These are phyloP conservation scores for Anarrhichthys ocellatus DNA, from an alignment of 2,113 vertebrate species.

Conservation along the genomic window DNA sequence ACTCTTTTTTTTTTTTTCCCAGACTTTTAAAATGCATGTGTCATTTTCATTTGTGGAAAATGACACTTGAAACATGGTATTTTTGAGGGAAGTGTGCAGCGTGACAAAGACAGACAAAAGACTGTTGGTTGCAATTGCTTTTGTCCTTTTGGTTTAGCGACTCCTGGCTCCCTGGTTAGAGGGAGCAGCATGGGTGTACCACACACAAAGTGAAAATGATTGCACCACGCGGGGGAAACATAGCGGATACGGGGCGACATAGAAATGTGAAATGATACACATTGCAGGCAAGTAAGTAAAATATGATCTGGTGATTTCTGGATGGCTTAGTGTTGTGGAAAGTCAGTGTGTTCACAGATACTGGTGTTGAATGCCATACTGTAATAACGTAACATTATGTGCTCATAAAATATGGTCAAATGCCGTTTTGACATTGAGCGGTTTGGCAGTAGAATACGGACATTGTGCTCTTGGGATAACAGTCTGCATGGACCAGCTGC, in stretches of 20 bases:
- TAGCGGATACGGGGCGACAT: slow-evolving; percentile 17
- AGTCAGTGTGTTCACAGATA: slow-evolving; percentile 15
- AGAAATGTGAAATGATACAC: slow-evolving; percentile 53
- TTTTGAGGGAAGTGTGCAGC: slow-evolving; percentile 34
- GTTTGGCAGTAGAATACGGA: not conserved
- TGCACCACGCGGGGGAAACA: slow-evolving; percentile 61
- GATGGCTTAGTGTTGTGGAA: slow-evolving; percentile 39
- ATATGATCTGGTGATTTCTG: slow-evolving; percentile 48
- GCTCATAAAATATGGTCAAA: slow-evolving; percentile 31
- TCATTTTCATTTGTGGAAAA: not conserved
- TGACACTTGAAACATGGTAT: slow-evolving; percentile 11
- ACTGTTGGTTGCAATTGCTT: slow-evolving; percentile 13
- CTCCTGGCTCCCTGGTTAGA: slow-evolving; percentile 25
- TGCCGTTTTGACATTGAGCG: not conserved
- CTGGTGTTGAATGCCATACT: slow-evolving; percentile 9
- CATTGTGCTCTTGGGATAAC: not conserved
- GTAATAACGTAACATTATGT: slow-evolving; percentile 48
- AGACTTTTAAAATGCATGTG: not conserved
- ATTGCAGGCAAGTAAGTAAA: slow-evolving; percentile 23
- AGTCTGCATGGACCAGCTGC: not conserved
- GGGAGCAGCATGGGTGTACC: slow-evolving; percentile 13
- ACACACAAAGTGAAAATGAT: slow-evolving; percentile 49
- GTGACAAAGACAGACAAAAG: slow-evolving; percentile 27
- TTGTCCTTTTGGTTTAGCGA: slow-evolving; percentile 25
- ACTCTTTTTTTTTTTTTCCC: not conserved